phyloP scores from a whole-genome alignment of 2,888 invertebrate genomes.

The Acleris sparsana region DNA sequence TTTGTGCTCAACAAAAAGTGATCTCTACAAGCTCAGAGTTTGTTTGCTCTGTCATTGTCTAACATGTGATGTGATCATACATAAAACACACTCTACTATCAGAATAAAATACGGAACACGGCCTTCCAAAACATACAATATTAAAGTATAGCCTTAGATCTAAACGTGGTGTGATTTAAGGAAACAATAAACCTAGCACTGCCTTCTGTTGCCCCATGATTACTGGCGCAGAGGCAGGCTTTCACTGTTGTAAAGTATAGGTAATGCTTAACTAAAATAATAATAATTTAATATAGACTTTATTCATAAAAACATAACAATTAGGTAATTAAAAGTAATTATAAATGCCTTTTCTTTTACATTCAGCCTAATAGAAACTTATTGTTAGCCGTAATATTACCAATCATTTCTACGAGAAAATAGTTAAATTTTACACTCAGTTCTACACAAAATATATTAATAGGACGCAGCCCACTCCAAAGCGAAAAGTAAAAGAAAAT shows the following conservation, averaged over 20 bases:
- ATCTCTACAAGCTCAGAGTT: constrained; percentile 24
- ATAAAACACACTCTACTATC: constrained; percentile 22
- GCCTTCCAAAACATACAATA: constrained; percentile 10
- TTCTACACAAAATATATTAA: constrained; percentile 56
- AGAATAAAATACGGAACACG: constrained; percentile 6
- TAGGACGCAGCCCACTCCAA: constrained; percentile 60
- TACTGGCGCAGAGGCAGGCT: constrained; percentile 3
- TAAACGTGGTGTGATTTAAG: too few species aligned
- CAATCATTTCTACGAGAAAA: constrained; percentile 36
- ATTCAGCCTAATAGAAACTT: constrained; percentile 65
- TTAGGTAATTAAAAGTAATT: constrained; percentile 65
- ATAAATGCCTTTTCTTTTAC: constrained; percentile 74
- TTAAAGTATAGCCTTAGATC: constrained; percentile 5
- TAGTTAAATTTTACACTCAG: constrained; percentile 30
- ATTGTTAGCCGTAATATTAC: constrained; percentile 47
- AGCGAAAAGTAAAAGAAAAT: constrained; percentile 59
- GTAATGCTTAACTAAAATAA: constrained; percentile 62
- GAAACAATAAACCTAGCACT: neutral
- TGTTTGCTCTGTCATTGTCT: constrained; percentile 1
- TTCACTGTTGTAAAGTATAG: constrained; percentile 50
- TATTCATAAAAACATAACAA: constrained; percentile 78
- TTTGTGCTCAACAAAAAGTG: constrained; percentile 20
- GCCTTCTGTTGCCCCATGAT: constrained; percentile 6
- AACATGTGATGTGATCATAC: constrained; percentile 10
- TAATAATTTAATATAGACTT: constrained; percentile 80